These are phyloP conservation scores for Drosophila yooni DNA, from an alignment of 2,888 invertebrate species.

Conservation along the genomic window DNA sequence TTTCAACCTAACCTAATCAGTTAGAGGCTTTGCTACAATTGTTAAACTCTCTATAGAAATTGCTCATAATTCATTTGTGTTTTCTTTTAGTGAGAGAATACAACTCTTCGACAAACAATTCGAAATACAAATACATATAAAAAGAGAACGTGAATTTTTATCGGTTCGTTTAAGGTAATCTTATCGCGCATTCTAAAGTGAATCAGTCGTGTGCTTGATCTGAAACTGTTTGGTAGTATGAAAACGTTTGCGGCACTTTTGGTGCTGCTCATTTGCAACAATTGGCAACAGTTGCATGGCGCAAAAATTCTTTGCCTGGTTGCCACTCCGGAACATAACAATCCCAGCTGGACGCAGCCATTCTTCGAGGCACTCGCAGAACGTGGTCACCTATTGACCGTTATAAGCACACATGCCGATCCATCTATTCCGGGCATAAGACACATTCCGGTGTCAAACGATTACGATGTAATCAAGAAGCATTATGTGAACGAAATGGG, in stretches of 20 bases:
- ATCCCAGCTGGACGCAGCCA: slow-evolving; percentile 62
- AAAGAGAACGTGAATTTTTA: slow-evolving; percentile 2
- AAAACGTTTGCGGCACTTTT: slow-evolving; percentile 12
- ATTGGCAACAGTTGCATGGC: slow-evolving; percentile 34
- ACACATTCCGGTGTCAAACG: slow-evolving; percentile 27
- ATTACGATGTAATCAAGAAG: slow-evolving; percentile 52
- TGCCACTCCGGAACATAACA: slow-evolving; percentile 50
- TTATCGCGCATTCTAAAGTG: slow-evolving; percentile 37
- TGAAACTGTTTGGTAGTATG: slow-evolving; percentile 31
- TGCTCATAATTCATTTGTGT: slow-evolving; percentile 1
- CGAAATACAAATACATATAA: slow-evolving; percentile 1
- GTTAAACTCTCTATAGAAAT: neutral
- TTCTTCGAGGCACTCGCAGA: slow-evolving; percentile 52
- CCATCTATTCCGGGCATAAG: slow-evolving; percentile 13
- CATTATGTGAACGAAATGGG: slow-evolving; percentile 35
- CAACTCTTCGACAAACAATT: neutral
- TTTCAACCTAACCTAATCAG: neutral
- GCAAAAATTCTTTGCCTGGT: slow-evolving; percentile 64
- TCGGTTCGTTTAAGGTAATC: slow-evolving; percentile 10
- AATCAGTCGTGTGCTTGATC: slow-evolving; percentile 42
- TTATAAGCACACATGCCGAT: slow-evolving; percentile 37
- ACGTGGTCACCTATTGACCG: slow-evolving; percentile 55
- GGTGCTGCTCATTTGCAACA: slow-evolving; percentile 17
- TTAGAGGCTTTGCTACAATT: slow-evolving; percentile 9
- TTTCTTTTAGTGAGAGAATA: slow-evolving; percentile 5